Evolutionary conservation across 2,888 invertebrate species (phyloP), one percentile per base, ranked within the genome.

Genomic region (Nomada flava): DNA sequence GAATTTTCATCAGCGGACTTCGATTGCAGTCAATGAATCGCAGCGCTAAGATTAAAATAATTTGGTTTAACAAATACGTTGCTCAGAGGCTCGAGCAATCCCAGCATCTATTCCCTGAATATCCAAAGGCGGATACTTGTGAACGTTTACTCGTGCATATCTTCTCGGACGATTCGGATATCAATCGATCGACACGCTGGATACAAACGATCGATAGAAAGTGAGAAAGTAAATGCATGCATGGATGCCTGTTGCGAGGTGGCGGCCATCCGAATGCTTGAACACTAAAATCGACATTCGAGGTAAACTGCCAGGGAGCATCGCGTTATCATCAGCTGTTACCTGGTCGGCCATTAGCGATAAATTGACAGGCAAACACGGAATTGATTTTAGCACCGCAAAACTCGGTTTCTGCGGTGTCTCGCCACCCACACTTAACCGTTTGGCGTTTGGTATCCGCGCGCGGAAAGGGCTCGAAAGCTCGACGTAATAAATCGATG

Each of bases 341-440:
- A 89, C 86, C 88, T 85, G 86, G 85, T 64, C 84, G 84, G 83
- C 87, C 86, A 88, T 90, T 89, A 88, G 83, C 83, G 86, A 86
- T 84, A 88, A 89, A 91, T 91, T 90, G 90, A 91, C 89, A 89
- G 86, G 87, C 86, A 87, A 89, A 90, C 90, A 90, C 83, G 88
- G 86, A 88, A 90, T 88, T 90, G 88, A 90, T 90, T 90, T 90
- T 90, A 90, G 89, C 88, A 87, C 88, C 89, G 86, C 86, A 89
- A 89, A 88, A 88, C 88, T 87, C 86, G 86, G 89, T 89, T 88
- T 88, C 88, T 83, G 89, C 87, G 88, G 86, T 86, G 86, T 90
- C 87, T 86, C 86, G 84, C 82, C 87, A 86, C 86, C 85, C 86
- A 88, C 83, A 85, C 89, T 89, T 87, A 83, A 87, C 84, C 84